Evolutionary conservation across 2,888 invertebrate species (phyloP).

Genomic region (Habrosyne pyritoides): DNA sequence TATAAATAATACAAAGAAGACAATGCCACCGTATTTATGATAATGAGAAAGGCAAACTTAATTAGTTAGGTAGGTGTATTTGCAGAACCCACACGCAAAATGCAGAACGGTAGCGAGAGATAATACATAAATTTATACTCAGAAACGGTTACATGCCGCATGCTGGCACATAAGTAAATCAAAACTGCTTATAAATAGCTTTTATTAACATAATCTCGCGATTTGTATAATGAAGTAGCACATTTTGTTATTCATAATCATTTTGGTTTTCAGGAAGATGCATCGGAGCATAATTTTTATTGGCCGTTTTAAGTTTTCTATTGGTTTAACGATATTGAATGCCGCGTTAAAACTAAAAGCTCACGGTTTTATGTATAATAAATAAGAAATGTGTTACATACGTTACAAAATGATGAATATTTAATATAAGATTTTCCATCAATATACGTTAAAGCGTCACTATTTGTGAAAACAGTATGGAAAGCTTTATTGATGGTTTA

Average conservation of each 20-base stretch:
- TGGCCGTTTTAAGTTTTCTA: conserved; percentile 44
- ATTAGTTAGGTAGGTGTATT: conserved; percentile 55
- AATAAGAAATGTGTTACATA: conserved; percentile 14
- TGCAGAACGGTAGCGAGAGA: conserved; percentile 72
- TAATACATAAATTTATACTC: conserved; percentile 73
- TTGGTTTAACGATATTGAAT: conserved; percentile 43
- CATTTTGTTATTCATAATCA: conserved; percentile 66
- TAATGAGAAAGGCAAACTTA: conserved; percentile 52
- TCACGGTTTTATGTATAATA: conserved; percentile 41
- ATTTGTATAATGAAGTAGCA: conserved; percentile 79
- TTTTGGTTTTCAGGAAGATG: conserved; percentile 57
- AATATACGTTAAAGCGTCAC: conserved; percentile 28
- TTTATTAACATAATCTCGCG: conserved; percentile 76
- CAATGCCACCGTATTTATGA: conserved; percentile 55
- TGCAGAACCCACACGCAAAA: conserved; percentile 73
- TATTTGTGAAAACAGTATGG: conserved; percentile 21
- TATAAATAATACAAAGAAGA: conserved; percentile 45
- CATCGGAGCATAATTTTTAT: conserved; percentile 56
- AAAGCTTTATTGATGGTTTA: conserved; percentile 16
- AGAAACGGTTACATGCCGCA: conserved; percentile 65
- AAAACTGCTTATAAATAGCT: conserved; percentile 75
- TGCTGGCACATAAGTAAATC: conserved; percentile 70
- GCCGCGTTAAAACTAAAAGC: conserved; percentile 41
- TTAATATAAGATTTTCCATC: conserved; percentile 31
- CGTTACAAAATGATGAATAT: conserved; percentile 18